These are phyloP conservation scores for Acleris literana DNA, from an alignment of 2,888 invertebrate genomes.

Conservation along the genomic window DNA sequence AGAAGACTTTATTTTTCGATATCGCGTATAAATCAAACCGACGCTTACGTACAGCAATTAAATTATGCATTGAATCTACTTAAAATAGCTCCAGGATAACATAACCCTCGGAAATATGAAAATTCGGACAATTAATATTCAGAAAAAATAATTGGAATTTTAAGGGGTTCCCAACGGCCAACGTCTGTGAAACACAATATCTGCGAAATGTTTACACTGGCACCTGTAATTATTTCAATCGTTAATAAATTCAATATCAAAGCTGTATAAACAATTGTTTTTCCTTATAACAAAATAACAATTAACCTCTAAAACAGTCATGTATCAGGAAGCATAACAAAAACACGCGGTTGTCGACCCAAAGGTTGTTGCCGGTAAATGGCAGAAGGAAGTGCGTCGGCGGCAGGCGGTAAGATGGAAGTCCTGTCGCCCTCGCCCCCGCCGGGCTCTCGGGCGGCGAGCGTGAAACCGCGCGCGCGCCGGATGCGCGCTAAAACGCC, in stretches of 20 bases:
- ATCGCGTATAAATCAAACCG: too few species aligned
- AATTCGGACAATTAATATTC: too few species aligned
- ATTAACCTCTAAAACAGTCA: constrained; percentile 15
- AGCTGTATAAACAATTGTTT: constrained; percentile 8
- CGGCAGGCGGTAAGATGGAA: constrained; percentile 64
- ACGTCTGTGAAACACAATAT: too few species aligned
- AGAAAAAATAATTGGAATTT: too few species aligned
- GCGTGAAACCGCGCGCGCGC: constrained; percentile 56
- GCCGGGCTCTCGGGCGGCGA: constrained; percentile 48
- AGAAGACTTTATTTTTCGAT: too few species aligned
- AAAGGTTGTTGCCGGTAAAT: constrained; percentile 36
- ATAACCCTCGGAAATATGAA: too few species aligned
- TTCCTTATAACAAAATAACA: constrained; percentile 22
- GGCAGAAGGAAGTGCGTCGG: constrained; percentile 53
- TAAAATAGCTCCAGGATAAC: too few species aligned
- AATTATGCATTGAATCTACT: too few species aligned
- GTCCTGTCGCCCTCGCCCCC: constrained; percentile 54
- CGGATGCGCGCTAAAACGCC: constrained; percentile 54
- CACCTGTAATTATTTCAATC: too few species aligned
- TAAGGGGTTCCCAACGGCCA: too few species aligned
- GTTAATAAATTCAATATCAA: neutral
- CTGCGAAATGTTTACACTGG: too few species aligned
- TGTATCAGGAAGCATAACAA: constrained; percentile 22
- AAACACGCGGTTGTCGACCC: constrained; percentile 35
- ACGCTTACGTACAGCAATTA: too few species aligned